Conservation (phyloP, 2,113 vertebrate species). For the Zapus hudsonius region DNA sequence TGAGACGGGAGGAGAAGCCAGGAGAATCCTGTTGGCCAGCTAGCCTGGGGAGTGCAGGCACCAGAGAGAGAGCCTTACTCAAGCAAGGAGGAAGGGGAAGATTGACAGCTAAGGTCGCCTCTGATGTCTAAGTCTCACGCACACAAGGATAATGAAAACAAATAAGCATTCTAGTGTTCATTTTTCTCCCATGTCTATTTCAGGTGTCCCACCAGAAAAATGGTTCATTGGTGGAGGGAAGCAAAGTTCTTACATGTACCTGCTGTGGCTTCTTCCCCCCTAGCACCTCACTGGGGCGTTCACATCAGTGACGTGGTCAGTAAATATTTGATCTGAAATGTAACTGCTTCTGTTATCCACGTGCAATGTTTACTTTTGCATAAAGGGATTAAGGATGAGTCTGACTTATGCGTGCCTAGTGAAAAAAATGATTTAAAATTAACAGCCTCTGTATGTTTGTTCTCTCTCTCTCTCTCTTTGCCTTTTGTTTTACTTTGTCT, state of each 20-base stretch:
- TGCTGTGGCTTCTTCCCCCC: fast-evolving
- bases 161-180: too few species aligned
- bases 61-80: too few species aligned
- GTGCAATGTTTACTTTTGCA: not conserved
- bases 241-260: fast-evolving
- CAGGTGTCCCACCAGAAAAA: not conserved
- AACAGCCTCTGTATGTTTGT: not conserved
- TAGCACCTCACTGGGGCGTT: fast-evolving
- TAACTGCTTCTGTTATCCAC: not conserved
- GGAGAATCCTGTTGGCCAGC: too few species aligned
- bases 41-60: too few species aligned
- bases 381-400: not conserved
- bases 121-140: too few species aligned
- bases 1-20: too few species aligned
- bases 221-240: too few species aligned
- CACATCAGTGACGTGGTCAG: fast-evolving
- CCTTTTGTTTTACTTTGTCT: not conserved
- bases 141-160: not conserved
- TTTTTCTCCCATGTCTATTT: not conserved
- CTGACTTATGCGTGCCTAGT: not conserved
- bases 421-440: not conserved
- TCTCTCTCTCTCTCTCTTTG: not conserved
- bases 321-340: not conserved
- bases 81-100: too few species aligned
- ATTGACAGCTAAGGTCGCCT: too few species aligned